These are phyloP conservation scores for Calliphora vicina DNA, from an alignment of 1,140 invertebrate species.

Conservation along the genomic window DNA sequence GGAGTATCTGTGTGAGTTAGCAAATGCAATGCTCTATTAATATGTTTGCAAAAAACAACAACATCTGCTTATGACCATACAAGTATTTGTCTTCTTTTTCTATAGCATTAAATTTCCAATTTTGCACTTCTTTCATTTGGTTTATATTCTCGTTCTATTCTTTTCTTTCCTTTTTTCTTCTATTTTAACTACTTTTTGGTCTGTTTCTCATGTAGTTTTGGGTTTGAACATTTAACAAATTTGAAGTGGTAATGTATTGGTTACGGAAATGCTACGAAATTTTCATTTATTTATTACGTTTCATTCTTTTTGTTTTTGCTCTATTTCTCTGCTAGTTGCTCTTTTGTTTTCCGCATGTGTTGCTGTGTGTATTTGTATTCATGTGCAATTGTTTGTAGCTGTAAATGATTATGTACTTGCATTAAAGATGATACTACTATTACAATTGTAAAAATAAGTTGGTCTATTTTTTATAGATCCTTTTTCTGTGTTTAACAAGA, in stretches of 20 bases:
- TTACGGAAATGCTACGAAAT: slow-evolving; percentile 29
- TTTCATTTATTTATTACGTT: not conserved
- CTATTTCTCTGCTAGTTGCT: not conserved
- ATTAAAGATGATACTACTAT: slow-evolving; percentile 21
- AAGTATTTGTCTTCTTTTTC: not conserved
- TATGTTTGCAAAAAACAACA: not conserved
- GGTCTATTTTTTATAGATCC: not conserved
- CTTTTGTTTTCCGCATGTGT: not conserved
- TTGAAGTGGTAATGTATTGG: slow-evolving; percentile 29
- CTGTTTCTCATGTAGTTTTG: not conserved
- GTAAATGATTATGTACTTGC: slow-evolving; percentile 6
- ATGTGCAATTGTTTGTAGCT: not conserved
- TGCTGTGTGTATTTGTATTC: not conserved
- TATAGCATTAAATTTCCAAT: not conserved
- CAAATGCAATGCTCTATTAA: not conserved
- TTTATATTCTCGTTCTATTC: not conserved
- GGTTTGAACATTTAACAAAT: slow-evolving; percentile 14
- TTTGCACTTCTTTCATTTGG: no score
- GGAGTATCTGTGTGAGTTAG: no score
- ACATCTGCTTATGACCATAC: not conserved
- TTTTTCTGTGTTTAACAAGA: not conserved
- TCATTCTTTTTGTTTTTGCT: not conserved
- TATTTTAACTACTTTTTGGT: not conserved
- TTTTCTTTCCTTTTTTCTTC: not conserved
- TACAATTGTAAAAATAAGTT: slow-evolving; percentile 13